These are phyloP conservation scores for Apaloderma vittatum DNA, from an alignment of 2,113 vertebrate genomes.

Conservation along the genomic window DNA sequence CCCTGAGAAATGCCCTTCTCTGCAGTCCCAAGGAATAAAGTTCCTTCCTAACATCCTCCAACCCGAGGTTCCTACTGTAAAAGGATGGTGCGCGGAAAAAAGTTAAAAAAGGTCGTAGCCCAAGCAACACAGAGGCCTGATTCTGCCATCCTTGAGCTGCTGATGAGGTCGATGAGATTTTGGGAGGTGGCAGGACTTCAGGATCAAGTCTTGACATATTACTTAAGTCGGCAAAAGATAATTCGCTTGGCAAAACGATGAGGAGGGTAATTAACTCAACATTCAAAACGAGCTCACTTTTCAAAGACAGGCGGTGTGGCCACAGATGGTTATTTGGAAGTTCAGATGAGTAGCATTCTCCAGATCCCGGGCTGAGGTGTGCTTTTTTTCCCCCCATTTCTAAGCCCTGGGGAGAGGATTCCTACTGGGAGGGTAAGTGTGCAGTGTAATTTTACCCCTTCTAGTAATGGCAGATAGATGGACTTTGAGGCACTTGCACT, in stretches of 20 bases:
- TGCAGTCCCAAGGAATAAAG: background rate
- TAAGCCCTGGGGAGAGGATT: constrained; percentile 1
- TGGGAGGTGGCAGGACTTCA: background rate
- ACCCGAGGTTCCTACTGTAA: background rate
- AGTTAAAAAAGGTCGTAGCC: background rate
- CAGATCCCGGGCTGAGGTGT: background rate
- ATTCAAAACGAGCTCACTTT: background rate
- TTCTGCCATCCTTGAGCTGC: background rate
- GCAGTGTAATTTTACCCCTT: constrained; percentile 55
- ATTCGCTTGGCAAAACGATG: background rate
- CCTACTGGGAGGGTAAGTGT: background rate
- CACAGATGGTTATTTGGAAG: background rate
- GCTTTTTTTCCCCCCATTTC: background rate
- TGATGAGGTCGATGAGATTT: accelerated
- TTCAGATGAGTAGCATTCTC: background rate
- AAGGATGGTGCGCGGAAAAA: background rate
- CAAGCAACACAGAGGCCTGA: background rate
- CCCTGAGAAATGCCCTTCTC: background rate
- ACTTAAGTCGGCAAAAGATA: background rate
- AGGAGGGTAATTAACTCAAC: background rate
- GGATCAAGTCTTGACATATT: background rate
- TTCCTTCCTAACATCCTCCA: background rate
- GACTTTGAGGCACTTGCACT: constrained; percentile 61
- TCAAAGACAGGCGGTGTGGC: background rate
- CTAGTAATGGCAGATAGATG: constrained; percentile 34